Evolutionary conservation across 2,797 vertebrate species (phyloP), one percentile per base, ranked within the genome.

Genomic region (Gobionotothen gibberifrons): DNA sequence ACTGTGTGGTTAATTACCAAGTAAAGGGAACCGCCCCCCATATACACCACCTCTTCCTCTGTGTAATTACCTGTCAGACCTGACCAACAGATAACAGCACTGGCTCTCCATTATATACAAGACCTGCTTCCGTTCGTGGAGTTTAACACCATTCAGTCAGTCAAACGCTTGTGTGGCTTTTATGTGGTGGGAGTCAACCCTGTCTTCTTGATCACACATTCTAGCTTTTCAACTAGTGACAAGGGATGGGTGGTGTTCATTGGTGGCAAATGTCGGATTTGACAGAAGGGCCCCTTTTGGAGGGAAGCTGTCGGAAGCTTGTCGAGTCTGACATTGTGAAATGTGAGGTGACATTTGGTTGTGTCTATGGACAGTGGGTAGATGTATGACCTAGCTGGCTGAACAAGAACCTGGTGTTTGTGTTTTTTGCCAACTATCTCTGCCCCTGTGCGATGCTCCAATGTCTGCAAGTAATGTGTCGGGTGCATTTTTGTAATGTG

Each of bases 51-150:
- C 43, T 3, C 76, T 49, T 54, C 55, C 60, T 70, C 72, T 47
- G 61, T 69, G 66, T 91, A 90, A 92, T 91, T 87, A 89, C 82
- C 87, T 88, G 85, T 86, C 85, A 86, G 61, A 47, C 62, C 39
- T 55, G 32, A 67, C 55, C 74, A 68, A 87, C 78, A 82, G 83
- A 87, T 85, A 85, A 86, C 55, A 63, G 52, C 65, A 22, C 12
- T 40, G 65, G 48, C 68, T 75, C 26, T 68, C 56, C 66, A 17
- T 56, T 78, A 39, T 13, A 29, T 43, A 63, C 57, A 40, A 69
- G 67, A 43, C 75, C 48, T n/a, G n/a, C n/a, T 42, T 56, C 4
- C 4, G 3, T 12, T 59, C 19, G 40, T 57, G 36, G 65, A 56
- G 36, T 74, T 74, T 14, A 56, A 46, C 42, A 44, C n/a, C 42